Conservation (phyloP, 2,113 vertebrate genomes). For the Oncorhynchus kisutch region DNA sequence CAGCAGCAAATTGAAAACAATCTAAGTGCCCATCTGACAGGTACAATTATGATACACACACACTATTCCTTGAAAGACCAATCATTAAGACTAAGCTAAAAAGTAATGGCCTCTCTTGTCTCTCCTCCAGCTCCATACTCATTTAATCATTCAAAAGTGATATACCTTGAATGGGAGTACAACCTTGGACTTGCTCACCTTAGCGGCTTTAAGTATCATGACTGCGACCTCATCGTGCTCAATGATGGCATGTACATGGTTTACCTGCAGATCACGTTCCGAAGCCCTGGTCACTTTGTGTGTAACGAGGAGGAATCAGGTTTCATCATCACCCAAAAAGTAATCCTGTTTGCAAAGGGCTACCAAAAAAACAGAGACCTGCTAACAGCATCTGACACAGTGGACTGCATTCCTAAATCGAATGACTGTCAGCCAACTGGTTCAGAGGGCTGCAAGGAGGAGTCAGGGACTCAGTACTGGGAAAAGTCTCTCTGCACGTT, state of each 20-base stretch:
- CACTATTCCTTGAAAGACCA: too few species aligned
- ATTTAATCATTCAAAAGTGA: rapidly evolving
- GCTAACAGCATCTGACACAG: slow-evolving; percentile 19
- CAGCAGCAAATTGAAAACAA: background rate
- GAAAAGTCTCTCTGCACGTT: slow-evolving; percentile 39
- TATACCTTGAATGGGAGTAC: slow-evolving; percentile 39
- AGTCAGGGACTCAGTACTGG: background rate
- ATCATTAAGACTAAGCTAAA: background rate
- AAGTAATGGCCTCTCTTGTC: background rate
- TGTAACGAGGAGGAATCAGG: rapidly evolving
- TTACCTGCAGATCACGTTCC: slow-evolving; percentile 65
- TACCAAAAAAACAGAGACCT: rapidly evolving
- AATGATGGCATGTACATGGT: slow-evolving; percentile 48
- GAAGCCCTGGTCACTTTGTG: rapidly evolving
- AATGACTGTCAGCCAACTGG: too few species aligned
- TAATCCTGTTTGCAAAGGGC: rapidly evolving
- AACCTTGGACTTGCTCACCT: rapidly evolving
- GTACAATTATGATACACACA: slow-evolving; percentile 23
- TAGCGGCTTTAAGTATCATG: slow-evolving; percentile 34
- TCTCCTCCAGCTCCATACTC: background rate
- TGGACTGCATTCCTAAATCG: background rate
- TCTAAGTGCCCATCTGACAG: slow-evolving; percentile 56
- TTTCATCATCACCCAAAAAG: background rate
- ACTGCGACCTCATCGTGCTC: slow-evolving; percentile 42
- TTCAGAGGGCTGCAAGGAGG: too few species aligned